Percentiles rank a stretch among this genome's conserved stretches.
Evolutionary conservation across 2,888 invertebrate species (phyloP).

Genomic region (Drosophila prolongata): DNA sequence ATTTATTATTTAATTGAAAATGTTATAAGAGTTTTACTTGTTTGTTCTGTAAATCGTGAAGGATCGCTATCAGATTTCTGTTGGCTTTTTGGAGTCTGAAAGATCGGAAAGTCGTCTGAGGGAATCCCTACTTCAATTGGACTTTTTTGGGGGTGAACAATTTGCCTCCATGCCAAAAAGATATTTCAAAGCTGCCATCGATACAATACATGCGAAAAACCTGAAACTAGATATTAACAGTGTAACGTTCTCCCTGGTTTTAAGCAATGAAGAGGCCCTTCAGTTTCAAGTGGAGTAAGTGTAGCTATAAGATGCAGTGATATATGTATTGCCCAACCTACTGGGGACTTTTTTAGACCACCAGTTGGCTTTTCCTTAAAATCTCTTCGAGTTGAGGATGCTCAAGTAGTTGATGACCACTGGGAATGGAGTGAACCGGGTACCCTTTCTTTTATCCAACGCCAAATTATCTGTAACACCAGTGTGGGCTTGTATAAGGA

Average conservation of each 20-base stretch:
- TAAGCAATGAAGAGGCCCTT: constrained; percentile 65
- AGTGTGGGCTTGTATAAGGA: constrained; percentile 78
- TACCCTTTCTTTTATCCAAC: constrained; percentile 72
- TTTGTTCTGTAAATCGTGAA: constrained; percentile 1
- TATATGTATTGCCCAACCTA: neutral
- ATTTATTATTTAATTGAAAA: too few species aligned
- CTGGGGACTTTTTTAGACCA: constrained; percentile 54
- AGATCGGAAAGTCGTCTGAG: constrained; percentile 44
- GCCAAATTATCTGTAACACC: constrained; percentile 75
- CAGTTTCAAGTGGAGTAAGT: constrained; percentile 70
- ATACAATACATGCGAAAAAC: constrained; percentile 64
- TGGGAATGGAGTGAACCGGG: constrained; percentile 80
- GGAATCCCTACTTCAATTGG: constrained; percentile 71
- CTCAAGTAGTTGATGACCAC: constrained; percentile 63
- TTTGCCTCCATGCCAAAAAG: constrained; percentile 80
- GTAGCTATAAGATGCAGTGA: fast-evolving
- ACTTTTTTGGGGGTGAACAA: constrained; percentile 81
- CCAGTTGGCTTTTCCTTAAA: constrained; percentile 63
- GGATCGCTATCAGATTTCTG: constrained; percentile 83
- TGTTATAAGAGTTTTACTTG: neutral
- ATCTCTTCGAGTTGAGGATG: constrained; percentile 62
- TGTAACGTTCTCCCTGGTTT: constrained; percentile 64
- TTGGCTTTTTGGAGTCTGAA: constrained; percentile 69
- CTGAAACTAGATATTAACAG: constrained; percentile 67
- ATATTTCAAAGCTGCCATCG: constrained; percentile 52